These are phyloP conservation scores for Sturmia bella DNA, from an alignment of 2,888 invertebrate genomes.

Conservation along the genomic window DNA sequence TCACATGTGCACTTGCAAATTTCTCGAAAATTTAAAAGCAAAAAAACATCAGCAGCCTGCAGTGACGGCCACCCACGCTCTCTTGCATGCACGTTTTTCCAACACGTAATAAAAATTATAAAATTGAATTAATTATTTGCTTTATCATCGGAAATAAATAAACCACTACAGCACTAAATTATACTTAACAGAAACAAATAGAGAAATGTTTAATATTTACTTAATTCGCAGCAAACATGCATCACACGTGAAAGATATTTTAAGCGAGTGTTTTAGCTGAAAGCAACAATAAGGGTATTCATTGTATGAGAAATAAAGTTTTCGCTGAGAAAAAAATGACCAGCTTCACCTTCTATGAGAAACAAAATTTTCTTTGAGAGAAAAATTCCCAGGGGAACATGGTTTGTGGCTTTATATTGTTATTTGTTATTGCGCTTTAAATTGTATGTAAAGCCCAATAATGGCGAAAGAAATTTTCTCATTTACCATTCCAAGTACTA, in stretches of 20 bases:
- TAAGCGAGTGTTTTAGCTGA: too few species aligned
- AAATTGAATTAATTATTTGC: slow-evolving; percentile 2
- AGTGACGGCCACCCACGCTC: slow-evolving; percentile 23
- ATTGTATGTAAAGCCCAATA: too few species aligned
- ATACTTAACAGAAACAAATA: neutral
- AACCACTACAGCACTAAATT: neutral
- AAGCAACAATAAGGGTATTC: neutral
- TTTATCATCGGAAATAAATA: slow-evolving; percentile 52
- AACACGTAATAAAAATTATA: slow-evolving; percentile 27
- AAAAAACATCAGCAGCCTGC: neutral
- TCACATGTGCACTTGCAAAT: neutral
- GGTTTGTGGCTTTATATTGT: too few species aligned
- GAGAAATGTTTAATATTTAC: neutral
- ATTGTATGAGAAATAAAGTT: too few species aligned
- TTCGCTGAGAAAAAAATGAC: too few species aligned
- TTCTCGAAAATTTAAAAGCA: neutral
- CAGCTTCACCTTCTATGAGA: too few species aligned
- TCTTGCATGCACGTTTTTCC: slow-evolving; percentile 52
- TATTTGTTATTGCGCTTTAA: too few species aligned
- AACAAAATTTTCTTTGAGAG: too few species aligned
- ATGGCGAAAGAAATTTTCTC: too few species aligned
- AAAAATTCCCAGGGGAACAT: too few species aligned
- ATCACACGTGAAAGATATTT: neutral
- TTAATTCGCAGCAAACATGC: neutral
- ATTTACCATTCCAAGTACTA: too few species aligned